phyloP scores from a whole-genome alignment of 2,888 invertebrate genomes.

The Andrena fulva region DNA sequence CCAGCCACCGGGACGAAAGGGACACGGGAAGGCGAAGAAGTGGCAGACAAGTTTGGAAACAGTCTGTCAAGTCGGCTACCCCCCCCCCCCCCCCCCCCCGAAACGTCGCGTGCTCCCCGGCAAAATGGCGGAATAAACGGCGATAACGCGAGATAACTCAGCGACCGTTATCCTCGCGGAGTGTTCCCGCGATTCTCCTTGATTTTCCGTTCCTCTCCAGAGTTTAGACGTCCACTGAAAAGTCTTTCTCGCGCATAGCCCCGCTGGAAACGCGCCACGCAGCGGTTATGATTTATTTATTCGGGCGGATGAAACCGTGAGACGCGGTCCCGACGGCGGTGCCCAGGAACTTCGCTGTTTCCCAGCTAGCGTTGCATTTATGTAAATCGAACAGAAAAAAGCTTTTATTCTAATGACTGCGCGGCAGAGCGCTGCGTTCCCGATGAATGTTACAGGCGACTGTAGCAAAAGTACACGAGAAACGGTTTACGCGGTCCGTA shows the following conservation, averaged over 20 bases:
- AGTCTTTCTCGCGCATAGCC: conserved; percentile 15
- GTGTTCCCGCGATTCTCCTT: conserved; percentile 22
- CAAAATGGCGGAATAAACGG: conserved; percentile 54
- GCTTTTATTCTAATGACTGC: conserved; percentile 49
- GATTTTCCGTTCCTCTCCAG: conserved; percentile 15
- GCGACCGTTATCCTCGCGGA: conserved; percentile 24
- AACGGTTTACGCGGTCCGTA: conserved; percentile 5
- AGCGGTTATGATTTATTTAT: conserved; percentile 41
- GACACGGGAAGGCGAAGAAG: conserved; percentile 49
- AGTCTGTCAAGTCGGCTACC: conserved; percentile 67
- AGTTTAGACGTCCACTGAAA: conserved; percentile 17
- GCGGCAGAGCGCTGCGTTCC: background rate
- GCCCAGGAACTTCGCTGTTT: background rate
- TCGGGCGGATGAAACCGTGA: background rate
- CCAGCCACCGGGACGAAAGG: conserved; percentile 50
- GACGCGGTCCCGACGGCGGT: background rate
- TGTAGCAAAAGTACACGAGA: background rate
- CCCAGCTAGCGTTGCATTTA: conserved; percentile 13
- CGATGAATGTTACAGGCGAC: conserved; percentile 7
- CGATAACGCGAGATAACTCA: conserved; percentile 59
- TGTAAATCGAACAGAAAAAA: conserved; percentile 52
- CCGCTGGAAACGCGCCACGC: background rate
- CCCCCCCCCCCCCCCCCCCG: conserved; percentile 38
- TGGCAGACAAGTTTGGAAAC: conserved; percentile 59
- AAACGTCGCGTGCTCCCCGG: conserved; percentile 45